Base-by-base conservation (phyloP, 2,797 vertebrate species). In the Thamnophis elegans region DNA sequence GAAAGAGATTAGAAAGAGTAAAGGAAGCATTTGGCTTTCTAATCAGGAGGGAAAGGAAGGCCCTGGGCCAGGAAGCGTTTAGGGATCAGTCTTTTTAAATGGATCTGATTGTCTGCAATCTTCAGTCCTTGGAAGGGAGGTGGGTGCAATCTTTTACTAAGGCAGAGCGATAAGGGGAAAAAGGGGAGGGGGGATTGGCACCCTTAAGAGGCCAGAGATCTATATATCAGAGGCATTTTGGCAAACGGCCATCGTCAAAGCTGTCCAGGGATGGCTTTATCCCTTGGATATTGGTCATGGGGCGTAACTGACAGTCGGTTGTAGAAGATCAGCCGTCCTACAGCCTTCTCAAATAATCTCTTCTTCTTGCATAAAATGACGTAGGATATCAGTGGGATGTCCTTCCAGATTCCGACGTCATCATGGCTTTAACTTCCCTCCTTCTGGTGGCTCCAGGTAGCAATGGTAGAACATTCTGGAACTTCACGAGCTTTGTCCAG, bases 1-100 rank as follows among this genome's bases (percentile, higher is more conserved):
- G 1, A 47, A 28, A 36, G 62, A 51, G 20, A 22, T 73, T 36
- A 73, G 65, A 73, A 28, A 62, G 26, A 59, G 62, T 13, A 65
- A 65, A 65, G 14, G 2, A 73, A 68, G n/a, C 14, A 28, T 0
- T 68, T 82, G 28, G 47, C 58, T 73, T 91, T 87, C 87, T 62
- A 90, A 92, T 32, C 56, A 78, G 2, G 28, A 3, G 42, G 89
- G 47, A 89, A 88, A 94, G 25, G 32, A 94, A 86, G 90, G 88
- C 90, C 14, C 78, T 6, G 18, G 11, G 36, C 20, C 36, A 25
- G 9, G 22, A 47, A 47, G 55, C 28, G 28, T 9, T 55, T 11
- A 42, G 25, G 14, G 28, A 59, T 28, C 5, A 9, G 14, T 12
- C 8, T n/a, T n/a, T 54, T 51, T 28, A 8, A 13, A 47, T 47